Evolutionary conservation across 2,113 vertebrate species (phyloP), one percentile per base, ranked within the genome.

Genomic region (Dromiciops gliroides): DNA sequence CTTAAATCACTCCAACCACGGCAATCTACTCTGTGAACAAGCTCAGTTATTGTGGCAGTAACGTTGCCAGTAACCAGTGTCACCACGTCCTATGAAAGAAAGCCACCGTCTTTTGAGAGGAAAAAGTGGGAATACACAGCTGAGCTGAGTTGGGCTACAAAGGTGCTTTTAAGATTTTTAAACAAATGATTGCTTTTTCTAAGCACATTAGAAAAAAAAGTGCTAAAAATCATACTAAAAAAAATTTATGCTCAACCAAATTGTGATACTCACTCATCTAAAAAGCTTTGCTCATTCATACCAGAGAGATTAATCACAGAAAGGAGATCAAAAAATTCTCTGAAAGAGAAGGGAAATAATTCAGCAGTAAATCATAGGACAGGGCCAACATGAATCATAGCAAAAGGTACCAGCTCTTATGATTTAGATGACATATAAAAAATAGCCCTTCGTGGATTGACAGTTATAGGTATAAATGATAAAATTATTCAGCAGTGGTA

Each of bases 281-380:
- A 97, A 98, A 97, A 97, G 96, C 96, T 97, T 97, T 98, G 48
- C 94, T 98, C 95, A 95, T 98, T 98, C 96, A 97, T 95, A 98
- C 97, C 49, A 92, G 51, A 97, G n/a, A 98, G 96, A 98, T 98
- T 97, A 97, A 98, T 98, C 97, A 98, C 92, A 93, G 96, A 97
- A 98, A 96, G 51, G 93, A 98, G 97, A 97, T 96, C 50, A 95
- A 98, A 97, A 96, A 96, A 94, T 95, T 93, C 89, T 96, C 67
- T 97, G 94, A 97, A 98, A 98, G 92, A 97, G 93, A 98, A 98
- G 97, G 90, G 90, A 98, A 98, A 97, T 97, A 97, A 98, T 98
- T 98, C 98, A 97, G 96, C 96, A 96, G 75, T 98, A 98, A 98
- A 97, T 98, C 97, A 98, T 51, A 96, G 90, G 97, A 95, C 51